These are phyloP conservation scores for Heterotilapia buettikoferi DNA, from an alignment of 2,113 vertebrate genomes.

Conservation along the genomic window DNA sequence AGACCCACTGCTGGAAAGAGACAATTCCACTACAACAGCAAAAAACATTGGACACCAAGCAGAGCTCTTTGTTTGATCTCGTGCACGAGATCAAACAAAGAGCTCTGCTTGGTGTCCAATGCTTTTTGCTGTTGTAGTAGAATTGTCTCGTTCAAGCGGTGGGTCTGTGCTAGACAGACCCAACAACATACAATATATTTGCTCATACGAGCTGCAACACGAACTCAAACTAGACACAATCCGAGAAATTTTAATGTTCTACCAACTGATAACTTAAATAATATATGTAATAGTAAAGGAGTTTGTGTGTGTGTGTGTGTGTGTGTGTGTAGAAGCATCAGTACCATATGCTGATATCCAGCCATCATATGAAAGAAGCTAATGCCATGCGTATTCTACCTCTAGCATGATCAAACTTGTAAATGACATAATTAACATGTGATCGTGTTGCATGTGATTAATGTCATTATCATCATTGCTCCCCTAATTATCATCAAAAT, in stretches of 20 bases:
- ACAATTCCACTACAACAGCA: no score
- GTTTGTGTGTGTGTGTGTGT: neutral
- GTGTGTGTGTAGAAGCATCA: neutral
- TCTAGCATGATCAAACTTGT: neutral
- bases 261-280: neutral
- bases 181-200: neutral
- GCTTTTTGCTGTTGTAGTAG: no score
- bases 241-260: neutral
- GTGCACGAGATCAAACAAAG: no score
- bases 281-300: neutral
- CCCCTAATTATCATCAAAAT: constrained; percentile 17
- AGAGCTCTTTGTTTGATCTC: no score
- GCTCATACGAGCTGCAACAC: neutral
- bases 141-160: neutral
- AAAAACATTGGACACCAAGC: no score
- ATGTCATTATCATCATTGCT: constrained; percentile 8
- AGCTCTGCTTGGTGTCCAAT: no score
- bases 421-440: neutral
- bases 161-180: neutral
- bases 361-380: neutral
- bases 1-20: no score
- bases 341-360: neutral
- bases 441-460: neutral
- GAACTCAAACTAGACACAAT: neutral
- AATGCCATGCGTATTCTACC: neutral